phyloP scores from a whole-genome alignment of 2,113 vertebrate species.

The Oplegnathus fasciatus region DNA sequence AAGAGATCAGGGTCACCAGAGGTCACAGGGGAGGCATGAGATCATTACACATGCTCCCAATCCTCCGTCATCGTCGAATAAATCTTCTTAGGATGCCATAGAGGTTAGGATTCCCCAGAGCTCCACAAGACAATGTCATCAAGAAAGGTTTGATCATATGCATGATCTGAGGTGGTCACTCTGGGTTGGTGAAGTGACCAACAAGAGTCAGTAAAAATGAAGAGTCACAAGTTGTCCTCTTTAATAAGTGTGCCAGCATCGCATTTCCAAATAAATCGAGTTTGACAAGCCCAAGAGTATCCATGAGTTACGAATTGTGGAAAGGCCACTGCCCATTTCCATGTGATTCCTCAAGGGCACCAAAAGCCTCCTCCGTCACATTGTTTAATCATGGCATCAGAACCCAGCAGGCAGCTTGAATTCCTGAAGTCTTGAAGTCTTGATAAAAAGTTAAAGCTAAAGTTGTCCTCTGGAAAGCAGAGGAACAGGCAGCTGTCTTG shows the following conservation, averaged over 20 bases:
- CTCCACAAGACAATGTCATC: not conserved
- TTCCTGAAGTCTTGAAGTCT: constrained; percentile 7
- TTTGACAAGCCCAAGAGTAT: not conserved
- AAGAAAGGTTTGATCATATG: constrained; percentile 21
- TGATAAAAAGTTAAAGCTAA: constrained; percentile 19
- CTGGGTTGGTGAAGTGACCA: not conserved
- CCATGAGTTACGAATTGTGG: constrained; percentile 2
- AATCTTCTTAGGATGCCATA: not conserved
- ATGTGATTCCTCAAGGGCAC: not conserved
- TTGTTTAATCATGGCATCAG: not conserved
- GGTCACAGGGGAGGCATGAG: not conserved
- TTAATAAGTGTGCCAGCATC: not conserved
- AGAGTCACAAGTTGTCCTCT: not conserved
- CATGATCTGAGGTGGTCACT: constrained; percentile 24
- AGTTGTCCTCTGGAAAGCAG: constrained; percentile 33
- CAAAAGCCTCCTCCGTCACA: constrained; percentile 2
- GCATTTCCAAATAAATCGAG: constrained; percentile 4
- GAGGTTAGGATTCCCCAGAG: not conserved
- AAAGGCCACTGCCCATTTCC: not conserved
- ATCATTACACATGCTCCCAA: constrained; percentile 10
- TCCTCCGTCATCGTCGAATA: constrained; percentile 14
- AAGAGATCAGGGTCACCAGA: constrained; percentile 12
- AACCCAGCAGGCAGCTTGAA: constrained; percentile 14
- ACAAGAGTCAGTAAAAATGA: not conserved
- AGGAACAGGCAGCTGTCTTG: constrained; percentile 23